phyloP scores from a whole-genome alignment of 1,140 invertebrate genomes.

The Danaus plexippus region DNA sequence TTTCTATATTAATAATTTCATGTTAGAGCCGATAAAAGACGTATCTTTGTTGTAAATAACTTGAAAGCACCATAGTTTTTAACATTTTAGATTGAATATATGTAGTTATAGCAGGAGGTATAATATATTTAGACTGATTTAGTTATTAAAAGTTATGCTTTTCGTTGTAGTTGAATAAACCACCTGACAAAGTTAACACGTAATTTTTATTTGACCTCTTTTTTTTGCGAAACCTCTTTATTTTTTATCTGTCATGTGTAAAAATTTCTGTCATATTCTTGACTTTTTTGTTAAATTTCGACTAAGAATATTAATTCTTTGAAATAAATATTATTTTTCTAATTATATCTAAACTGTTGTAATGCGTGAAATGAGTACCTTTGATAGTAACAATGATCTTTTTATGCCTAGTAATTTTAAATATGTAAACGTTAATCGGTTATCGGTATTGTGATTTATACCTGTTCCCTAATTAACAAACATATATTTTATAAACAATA shows the following conservation, averaged over 20 bases:
- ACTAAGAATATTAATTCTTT: too few species aligned
- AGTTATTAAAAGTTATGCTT: slow-evolving; percentile 69
- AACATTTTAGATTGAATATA: slow-evolving; percentile 57
- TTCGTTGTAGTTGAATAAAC: slow-evolving; percentile 71
- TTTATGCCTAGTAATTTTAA: slow-evolving; percentile 30
- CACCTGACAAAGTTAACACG: slow-evolving; percentile 43
- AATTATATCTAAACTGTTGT: background rate
- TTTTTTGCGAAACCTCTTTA: slow-evolving; percentile 14
- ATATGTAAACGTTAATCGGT: slow-evolving; percentile 28
- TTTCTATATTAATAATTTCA: too few species aligned
- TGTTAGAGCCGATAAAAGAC: too few species aligned
- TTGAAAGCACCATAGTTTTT: slow-evolving; percentile 39
- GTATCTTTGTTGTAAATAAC: too few species aligned
- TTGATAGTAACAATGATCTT: slow-evolving; percentile 20
- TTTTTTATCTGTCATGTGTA: background rate
- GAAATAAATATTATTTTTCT: too few species aligned
- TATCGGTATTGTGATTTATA: slow-evolving; percentile 8
- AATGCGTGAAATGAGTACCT: slow-evolving; percentile 18
- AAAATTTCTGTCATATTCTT: too few species aligned
- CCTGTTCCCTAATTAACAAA: too few species aligned
- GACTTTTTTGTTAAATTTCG: too few species aligned
- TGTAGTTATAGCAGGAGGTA: slow-evolving; percentile 52
- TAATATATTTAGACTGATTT: slow-evolving; percentile 72
- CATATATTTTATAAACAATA: too few species aligned
- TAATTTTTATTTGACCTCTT: slow-evolving; percentile 19